A percentile compares a stretch with the other conserved stretches of the same genome.
Evolutionary conservation across 2,113 vertebrate genomes (phyloP).

Genomic region (Oophaga pumilio): DNA sequence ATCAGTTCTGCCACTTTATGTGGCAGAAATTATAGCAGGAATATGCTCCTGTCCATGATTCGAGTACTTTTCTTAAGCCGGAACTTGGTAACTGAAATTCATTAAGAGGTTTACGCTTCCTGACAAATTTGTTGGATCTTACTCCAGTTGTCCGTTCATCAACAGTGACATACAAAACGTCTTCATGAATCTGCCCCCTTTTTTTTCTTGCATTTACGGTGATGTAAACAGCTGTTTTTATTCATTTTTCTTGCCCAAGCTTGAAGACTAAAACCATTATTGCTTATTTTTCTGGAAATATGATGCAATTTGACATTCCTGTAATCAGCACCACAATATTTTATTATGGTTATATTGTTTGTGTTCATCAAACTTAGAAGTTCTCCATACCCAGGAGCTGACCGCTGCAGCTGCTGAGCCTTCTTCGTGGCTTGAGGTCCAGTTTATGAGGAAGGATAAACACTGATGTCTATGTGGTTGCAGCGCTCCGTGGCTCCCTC

Average conservation of each 20-base stretch:
- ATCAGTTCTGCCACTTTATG: too few relatives aligned
- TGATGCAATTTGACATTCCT: slow-evolving; percentile 1
- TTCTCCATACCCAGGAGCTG: background rate
- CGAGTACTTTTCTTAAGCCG: too few relatives aligned
- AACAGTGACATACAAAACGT: too few relatives aligned
- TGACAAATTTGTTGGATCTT: too few relatives aligned
- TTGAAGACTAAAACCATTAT: background rate
- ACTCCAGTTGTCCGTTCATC: too few relatives aligned
- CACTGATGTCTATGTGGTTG: background rate
- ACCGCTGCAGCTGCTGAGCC: background rate
- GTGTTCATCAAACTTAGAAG: background rate
- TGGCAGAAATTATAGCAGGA: too few relatives aligned
- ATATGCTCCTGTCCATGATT: too few relatives aligned
- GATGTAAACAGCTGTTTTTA: background rate
- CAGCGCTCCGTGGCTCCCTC: background rate
- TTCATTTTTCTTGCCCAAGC: background rate
- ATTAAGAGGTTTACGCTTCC: too few relatives aligned
- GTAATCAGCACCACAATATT: background rate
- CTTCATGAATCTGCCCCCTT: too few relatives aligned
- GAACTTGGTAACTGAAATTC: too few relatives aligned
- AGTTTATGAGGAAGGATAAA: background rate
- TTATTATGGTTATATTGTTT: background rate
- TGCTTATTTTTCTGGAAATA: background rate
- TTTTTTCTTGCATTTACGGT: background rate
- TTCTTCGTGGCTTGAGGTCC: background rate